phyloP scores from a whole-genome alignment of 2,797 vertebrate genomes.

The Arnoldichthys spilopterus region DNA sequence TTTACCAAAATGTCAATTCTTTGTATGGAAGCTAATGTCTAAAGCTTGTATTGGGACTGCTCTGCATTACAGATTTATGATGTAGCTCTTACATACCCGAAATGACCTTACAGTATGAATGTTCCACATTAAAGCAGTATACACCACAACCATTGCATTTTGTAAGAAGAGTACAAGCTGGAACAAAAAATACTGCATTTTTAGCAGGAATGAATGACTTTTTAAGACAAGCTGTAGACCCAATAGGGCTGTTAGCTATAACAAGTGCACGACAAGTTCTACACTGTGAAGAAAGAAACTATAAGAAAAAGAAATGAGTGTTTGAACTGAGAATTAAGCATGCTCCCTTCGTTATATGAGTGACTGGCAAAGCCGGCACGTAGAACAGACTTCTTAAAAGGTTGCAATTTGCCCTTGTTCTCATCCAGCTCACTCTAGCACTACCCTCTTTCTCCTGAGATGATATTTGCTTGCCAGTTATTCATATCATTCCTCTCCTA shows the following conservation, averaged over 20 bases:
- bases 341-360: background rate
- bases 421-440: constrained; percentile 10
- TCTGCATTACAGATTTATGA: background rate
- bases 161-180: background rate
- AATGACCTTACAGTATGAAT: background rate
- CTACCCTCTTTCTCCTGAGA: constrained; percentile 26
- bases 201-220: background rate
- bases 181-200: background rate
- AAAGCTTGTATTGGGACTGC: background rate
- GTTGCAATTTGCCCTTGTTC: constrained; percentile 14
- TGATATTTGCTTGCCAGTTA: constrained; percentile 25
- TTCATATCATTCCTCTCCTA: constrained; percentile 39
- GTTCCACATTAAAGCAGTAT: background rate
- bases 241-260: background rate
- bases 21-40: background rate
- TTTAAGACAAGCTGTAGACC: background rate
- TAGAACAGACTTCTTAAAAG: background rate
- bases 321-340: constrained; percentile 1
- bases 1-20: background rate
- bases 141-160: background rate
- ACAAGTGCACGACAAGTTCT: constrained; percentile 4
- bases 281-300: background rate
- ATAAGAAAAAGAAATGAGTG: background rate
- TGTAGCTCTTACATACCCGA: background rate
- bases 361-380: background rate